Evolutionary conservation across 2,797 vertebrate genomes (phyloP), one percentile per base, ranked within the genome.

Genomic region (Phaenicophaeus curvirostris): DNA sequence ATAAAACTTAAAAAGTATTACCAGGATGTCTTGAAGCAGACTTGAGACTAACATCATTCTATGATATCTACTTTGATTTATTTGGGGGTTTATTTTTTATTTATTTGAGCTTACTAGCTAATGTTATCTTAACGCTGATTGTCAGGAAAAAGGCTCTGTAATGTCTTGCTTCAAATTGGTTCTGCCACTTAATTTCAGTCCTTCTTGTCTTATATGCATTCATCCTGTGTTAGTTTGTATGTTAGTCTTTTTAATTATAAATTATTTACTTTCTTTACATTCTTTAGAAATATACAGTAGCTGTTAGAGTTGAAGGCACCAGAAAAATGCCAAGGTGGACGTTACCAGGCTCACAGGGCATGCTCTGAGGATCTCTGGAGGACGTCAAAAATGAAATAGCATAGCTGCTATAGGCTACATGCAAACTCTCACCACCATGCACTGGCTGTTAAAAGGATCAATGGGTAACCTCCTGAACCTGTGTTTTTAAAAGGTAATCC

Each of bases 71-170:
- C 88, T 94, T 90, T 82, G 93, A 84, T 95, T 94, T 95, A 84
- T 94, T 94, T 96, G 88, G 66, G 25, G 53, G 15, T 74, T 94
- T 84, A 69, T 73, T 91, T 95, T 96, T 94, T 78, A 90, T 95
- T 94, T 95, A 94, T 86, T 94, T 94, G 71, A 1, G 9, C 73
- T 81, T 94, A 90, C 37, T 90, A 66, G 31, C 31, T 79, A 46
- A 87, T 90, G 84, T 92, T 89, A 82, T 62, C 94, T 95, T 87
- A 87, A 95, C 18, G n/a, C 63, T 87, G 83, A 73, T 75, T 91
- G 71, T 90, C 88, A 94, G 77, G 77, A 85, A 53, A 93, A 89
- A 85, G 53, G 24, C 67, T 90, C 23, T 13, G 1, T 76, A 58
- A 75, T 77, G 67, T 90, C 92, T 88, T 93, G 44, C 71, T 94